phyloP scores from a whole-genome alignment of 2,797 vertebrate genomes.

The Poecilia picta region DNA sequence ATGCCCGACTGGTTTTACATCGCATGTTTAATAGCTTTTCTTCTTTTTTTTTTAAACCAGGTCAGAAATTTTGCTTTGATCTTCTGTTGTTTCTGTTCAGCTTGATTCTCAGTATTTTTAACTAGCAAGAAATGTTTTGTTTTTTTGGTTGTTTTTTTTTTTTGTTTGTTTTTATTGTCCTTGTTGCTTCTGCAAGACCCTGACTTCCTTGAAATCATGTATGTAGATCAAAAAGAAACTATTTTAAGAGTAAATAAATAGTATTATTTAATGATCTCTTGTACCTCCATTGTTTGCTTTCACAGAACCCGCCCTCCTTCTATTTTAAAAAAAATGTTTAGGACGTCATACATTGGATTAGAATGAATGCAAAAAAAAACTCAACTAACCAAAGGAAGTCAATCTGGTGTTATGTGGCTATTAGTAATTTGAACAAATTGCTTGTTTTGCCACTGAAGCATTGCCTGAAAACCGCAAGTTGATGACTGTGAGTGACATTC shows the following conservation, averaged over 20 bases:
- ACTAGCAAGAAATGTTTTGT: conserved; percentile 85
- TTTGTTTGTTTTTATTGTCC: too few relatives aligned
- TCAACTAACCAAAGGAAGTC: background rate
- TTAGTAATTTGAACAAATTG: background rate
- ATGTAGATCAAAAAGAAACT: conserved; percentile 97
- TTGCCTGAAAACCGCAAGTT: background rate
- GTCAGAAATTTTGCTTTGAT: conserved; percentile 58
- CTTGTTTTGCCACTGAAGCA: background rate
- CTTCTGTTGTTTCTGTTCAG: conserved; percentile 59
- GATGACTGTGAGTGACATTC: background rate
- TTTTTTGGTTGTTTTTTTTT: conserved; percentile 44
- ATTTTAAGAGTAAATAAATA: conserved; percentile 99
- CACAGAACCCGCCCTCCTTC: background rate
- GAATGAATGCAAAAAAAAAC: background rate
- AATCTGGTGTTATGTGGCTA: background rate
- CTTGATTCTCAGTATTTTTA: conserved; percentile 88
- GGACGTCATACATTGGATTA: background rate
- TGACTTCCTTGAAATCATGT: conserved; percentile 91
- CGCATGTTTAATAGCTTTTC: conserved; percentile 63
- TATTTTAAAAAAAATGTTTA: background rate
- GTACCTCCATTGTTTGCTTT: conserved; percentile 35
- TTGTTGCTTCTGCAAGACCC: conserved; percentile 90
- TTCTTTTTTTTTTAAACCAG: conserved; percentile 42
- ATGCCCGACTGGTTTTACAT: conserved; percentile 62
- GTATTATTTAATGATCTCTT: conserved; percentile 91